Conservation (phyloP, 2,113 vertebrate species). For the Pseudorhombus dupliciocellatus region DNA sequence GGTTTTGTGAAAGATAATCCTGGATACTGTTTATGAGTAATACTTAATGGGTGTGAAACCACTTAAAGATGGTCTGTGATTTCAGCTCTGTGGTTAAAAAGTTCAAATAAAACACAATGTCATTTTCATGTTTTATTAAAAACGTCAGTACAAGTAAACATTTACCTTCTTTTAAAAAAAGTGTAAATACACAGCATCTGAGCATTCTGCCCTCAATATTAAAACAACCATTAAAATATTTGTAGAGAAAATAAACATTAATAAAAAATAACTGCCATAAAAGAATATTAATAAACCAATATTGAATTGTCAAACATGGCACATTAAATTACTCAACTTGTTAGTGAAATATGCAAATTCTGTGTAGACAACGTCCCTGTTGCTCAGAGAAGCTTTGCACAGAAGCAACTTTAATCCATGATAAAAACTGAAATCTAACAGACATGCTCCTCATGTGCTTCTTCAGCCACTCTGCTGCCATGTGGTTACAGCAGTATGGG, state of each 20-base stretch:
- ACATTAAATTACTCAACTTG: slow-evolving; percentile 47
- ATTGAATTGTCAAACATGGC: slow-evolving; percentile 27
- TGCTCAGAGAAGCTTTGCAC: slow-evolving; percentile 29
- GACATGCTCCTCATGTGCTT: slow-evolving; percentile 3
- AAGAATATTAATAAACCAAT: slow-evolving; percentile 28
- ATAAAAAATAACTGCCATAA: slow-evolving; percentile 41
- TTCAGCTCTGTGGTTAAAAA: no score
- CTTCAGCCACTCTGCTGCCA: background rate
- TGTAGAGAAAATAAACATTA: slow-evolving; percentile 1
- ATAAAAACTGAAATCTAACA: background rate
- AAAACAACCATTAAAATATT: slow-evolving; percentile 31
- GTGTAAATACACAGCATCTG: slow-evolving; percentile 30
- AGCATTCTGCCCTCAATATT: slow-evolving; percentile 31
- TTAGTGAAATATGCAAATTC: slow-evolving; percentile 35
- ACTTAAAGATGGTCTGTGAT: no score
- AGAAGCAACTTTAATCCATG: slow-evolving; percentile 33
- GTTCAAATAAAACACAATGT: background rate
- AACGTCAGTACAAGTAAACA: slow-evolving; percentile 24
- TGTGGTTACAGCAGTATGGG: background rate
- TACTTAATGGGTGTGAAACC: no score
- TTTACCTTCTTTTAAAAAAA: slow-evolving; percentile 13
- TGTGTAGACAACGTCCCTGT: slow-evolving; percentile 42
- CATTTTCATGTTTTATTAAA: slow-evolving; percentile 52
- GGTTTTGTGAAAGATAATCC: no score
- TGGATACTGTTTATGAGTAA: no score